Base-by-base conservation (phyloP, 2,888 invertebrate genomes). In the Dicyrtomina minuta region DNA sequence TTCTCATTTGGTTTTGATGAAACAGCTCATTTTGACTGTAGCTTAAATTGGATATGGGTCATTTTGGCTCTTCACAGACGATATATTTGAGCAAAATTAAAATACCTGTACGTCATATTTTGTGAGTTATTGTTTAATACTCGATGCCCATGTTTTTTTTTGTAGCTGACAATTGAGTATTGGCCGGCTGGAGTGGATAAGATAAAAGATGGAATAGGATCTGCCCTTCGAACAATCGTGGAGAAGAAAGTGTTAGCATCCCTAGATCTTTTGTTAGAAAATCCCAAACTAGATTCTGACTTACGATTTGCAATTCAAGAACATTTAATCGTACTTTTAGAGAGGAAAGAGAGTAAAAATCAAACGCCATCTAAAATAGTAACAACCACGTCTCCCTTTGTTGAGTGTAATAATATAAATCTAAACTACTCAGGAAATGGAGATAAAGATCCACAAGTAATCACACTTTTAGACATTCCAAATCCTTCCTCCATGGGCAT, bases 241-340 rank as follows among this genome's bases (percentile, higher is more conserved):
- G 93, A 93, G 79, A 97, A 97, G 84, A 87, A 95, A 81, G 97
- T 97, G 33, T 83, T 94, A 72, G 90, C 90, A n/a, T 90, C 91
- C 74, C 83, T 95, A 68, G 88, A 90, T 79, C 92, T 93, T 6
- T 83, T 95, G 68, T 92, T 95, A 83, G 93, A 93, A 80, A 93
- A 92, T 80, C 89, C 90, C 3, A 93, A 92, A 81, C 83, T 94
- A 75, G 95, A 95, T 82, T 85, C 89, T 75, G 94, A 94, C 81
- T 83, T 95, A 75, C 84, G 92, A 72, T 87, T 87, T 72, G 89
- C 94, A 82, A 91, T 97, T 49, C 87, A 91, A 75, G 93, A 94
- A 80, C 92, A 91, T 44, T 66, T 78, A 56, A 68, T 76, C 24
- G 71, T 72, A 33, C 67, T 78, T 13, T 27, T 78, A 5, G 68